Conservation (phyloP, 2,888 invertebrate genomes). For the Lithodes maja region DNA sequence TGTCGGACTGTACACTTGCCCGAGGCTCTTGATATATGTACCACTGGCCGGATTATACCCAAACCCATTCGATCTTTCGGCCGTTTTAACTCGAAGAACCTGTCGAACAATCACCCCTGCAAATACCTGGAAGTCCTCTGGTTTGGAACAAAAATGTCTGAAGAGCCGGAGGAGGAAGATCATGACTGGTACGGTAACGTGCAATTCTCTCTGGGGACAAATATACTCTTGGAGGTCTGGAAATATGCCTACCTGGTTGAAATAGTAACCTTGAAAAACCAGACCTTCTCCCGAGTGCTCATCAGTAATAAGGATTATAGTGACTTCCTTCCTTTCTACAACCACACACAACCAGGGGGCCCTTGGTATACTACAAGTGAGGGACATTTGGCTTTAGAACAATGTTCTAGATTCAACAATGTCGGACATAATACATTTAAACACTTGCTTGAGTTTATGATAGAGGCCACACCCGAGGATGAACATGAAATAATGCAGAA, state of each 20-base stretch:
- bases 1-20: too few species aligned
- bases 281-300: slow-evolving; percentile 43
- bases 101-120: too few species aligned
- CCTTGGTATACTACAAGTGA: slow-evolving; percentile 36
- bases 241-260: slow-evolving; percentile 42
- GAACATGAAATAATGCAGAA: slow-evolving; percentile 33
- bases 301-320: too few species aligned
- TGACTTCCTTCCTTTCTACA: slow-evolving; percentile 29
- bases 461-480: slow-evolving; percentile 23
- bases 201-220: slow-evolving; percentile 36
- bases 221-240: slow-evolving; percentile 28
- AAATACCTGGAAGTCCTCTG: too few species aligned
- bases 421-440: slow-evolving; percentile 22
- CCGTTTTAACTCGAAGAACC: too few species aligned
- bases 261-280: slow-evolving; percentile 52
- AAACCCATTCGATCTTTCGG: too few species aligned
- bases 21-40: too few species aligned
- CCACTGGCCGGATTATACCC: too few species aligned
- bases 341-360: slow-evolving; percentile 28
- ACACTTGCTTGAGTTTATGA: slow-evolving; percentile 48
- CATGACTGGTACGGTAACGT: slow-evolving; percentile 60
- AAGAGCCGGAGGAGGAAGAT: slow-evolving; percentile 32
- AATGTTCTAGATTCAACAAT: slow-evolving; percentile 42
- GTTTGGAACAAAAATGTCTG: too few species aligned
- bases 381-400: slow-evolving; percentile 36